Percentiles rank a stretch among this genome's conserved stretches.
Evolutionary conservation across 1,140 invertebrate genomes (phyloP).

Genomic region (Diorhabda sublineata): DNA sequence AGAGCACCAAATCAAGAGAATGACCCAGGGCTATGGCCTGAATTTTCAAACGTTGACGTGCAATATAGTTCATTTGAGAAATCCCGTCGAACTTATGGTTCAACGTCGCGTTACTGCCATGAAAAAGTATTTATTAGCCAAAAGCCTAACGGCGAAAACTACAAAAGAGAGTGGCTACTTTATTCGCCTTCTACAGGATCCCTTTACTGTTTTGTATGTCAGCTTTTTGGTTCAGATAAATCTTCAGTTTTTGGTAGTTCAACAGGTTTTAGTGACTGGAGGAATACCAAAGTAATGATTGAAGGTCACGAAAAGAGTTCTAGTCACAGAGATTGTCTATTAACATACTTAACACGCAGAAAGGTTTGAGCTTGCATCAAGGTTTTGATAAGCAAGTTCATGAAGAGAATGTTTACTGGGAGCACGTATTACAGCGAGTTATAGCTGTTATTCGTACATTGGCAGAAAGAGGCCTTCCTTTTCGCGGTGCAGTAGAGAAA

Average conservation of each 20-base stretch:
- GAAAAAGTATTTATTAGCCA: no score
- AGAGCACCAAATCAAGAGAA: no score
- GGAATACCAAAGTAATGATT: slow-evolving; percentile 13
- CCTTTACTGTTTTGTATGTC: slow-evolving; percentile 7
- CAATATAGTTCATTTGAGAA: no score
- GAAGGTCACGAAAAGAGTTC: slow-evolving; percentile 8
- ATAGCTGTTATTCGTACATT: slow-evolving; percentile 30
- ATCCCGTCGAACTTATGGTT: no score
- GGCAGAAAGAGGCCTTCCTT: slow-evolving; percentile 27
- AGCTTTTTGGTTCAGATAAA: slow-evolving; percentile 29
- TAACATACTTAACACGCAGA: not conserved
- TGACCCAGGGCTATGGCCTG: no score
- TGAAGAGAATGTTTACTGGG: slow-evolving; percentile 9
- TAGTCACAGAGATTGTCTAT: slow-evolving; percentile 5
- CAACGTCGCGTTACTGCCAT: no score
- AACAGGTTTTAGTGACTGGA: slow-evolving; percentile 17
- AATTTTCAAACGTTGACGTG: no score
- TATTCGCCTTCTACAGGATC: slow-evolving; percentile 19
- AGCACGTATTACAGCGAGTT: slow-evolving; percentile 16
- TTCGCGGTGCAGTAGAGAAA: slow-evolving; percentile 24
- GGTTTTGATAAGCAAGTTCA: not conserved
- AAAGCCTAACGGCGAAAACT: slow-evolving; percentile 5
- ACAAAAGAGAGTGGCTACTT: slow-evolving; percentile 20
- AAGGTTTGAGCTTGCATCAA: not conserved
- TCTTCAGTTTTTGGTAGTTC: not conserved